Conservation (phyloP, 2,113 vertebrate species). For the Penelope pileata region DNA sequence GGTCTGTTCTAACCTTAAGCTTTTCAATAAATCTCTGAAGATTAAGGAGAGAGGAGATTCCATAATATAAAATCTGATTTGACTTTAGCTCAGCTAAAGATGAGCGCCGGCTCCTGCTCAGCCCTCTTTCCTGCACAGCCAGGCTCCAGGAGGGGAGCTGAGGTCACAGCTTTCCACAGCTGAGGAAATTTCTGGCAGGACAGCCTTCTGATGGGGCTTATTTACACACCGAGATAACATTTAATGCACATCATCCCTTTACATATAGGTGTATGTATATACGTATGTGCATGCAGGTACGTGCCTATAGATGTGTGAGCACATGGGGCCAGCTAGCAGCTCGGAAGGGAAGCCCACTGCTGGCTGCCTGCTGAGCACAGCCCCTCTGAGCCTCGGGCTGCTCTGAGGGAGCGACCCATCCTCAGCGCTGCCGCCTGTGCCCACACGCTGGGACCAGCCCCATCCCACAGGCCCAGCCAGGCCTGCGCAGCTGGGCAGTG, state of each 20-base stretch:
- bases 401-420: neutral
- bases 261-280: neutral
- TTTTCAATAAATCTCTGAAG: conserved; percentile 34
- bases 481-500: accelerated
- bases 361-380: accelerated
- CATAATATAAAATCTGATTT: conserved; percentile 27
- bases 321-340: neutral
- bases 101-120: neutral
- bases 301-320: neutral
- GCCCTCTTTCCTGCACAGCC: neutral
- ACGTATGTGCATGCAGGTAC: accelerated
- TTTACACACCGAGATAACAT: neutral
- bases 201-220: neutral
- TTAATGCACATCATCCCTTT: neutral
- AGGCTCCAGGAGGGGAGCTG: neutral
- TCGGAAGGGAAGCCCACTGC: accelerated
- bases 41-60: conserved; percentile 31
- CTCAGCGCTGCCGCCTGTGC: accelerated
- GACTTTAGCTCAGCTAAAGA: neutral
- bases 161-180: neutral
- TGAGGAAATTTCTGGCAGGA: neutral
- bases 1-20: neutral
- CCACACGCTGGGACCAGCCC: neutral
- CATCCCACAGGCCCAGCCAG: accelerated
- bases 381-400: too few relatives aligned